Percentiles rank a stretch among this genome's conserved stretches.
Conservation (phyloP, 2,797 vertebrate species). For the Pelodytes ibericus region DNA sequence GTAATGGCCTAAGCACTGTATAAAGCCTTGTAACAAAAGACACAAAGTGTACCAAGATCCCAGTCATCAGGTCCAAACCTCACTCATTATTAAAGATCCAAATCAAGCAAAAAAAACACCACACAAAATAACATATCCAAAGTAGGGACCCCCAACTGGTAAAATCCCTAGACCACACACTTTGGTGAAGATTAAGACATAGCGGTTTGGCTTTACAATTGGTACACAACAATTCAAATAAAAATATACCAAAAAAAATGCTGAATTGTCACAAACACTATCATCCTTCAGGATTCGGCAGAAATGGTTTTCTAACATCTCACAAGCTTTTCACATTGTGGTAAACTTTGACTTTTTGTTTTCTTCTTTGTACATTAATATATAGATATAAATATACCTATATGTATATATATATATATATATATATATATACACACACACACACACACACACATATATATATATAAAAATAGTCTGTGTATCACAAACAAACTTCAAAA, state of each 20-base stretch:
- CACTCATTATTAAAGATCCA: no score
- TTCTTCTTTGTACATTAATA: conserved; percentile 54
- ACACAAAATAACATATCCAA: neutral
- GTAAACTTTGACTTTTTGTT: conserved; percentile 59
- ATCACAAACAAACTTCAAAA: conserved; percentile 49
- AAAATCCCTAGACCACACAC: neutral
- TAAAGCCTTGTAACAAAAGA: conserved; percentile 14
- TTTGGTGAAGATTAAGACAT: neutral
- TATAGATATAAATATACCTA: conserved; percentile 13
- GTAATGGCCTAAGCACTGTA: conserved; percentile 17
- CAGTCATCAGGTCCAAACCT: neutral
- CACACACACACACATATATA: no score
- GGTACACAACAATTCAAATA: neutral
- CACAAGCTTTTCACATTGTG: conserved; percentile 70
- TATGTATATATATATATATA: conserved; percentile 15
- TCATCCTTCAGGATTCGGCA: neutral
- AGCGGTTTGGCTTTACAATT: neutral
- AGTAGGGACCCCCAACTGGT: neutral
- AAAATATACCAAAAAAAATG: neutral
- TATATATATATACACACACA: conserved; percentile 20
- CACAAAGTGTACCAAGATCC: neutral
- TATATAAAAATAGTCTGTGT: conserved; percentile 56
- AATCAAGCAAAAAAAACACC: neutral
- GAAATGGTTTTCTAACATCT: conserved; percentile 25
- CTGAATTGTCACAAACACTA: neutral